Percentiles rank a stretch among this genome's conserved stretches.
These are phyloP conservation scores for Platynereis dumerilii DNA, from an alignment of 2,888 invertebrate species.

Conservation along the genomic window DNA sequence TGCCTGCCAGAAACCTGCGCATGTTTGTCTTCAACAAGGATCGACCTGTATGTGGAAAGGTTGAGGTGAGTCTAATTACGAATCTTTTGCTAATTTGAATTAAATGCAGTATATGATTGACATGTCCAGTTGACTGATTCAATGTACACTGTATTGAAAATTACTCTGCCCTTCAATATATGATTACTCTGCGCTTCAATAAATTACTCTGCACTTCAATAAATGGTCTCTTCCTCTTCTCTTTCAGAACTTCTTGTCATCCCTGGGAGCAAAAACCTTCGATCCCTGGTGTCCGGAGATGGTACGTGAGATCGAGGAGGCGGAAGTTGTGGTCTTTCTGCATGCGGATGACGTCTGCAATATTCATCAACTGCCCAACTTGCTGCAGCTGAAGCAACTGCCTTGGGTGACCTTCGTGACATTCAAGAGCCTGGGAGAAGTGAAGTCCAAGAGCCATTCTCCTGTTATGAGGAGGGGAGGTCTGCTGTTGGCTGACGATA, in stretches of 20 bases:
- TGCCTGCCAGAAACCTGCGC: slow-evolving; percentile 22
- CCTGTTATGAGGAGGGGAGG: slow-evolving; percentile 31
- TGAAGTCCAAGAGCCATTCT: slow-evolving; percentile 28
- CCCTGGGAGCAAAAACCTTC: slow-evolving; percentile 31
- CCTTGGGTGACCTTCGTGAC: slow-evolving; percentile 30
- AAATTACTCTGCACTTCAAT: too few species aligned
- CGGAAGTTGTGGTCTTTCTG: slow-evolving; percentile 30
- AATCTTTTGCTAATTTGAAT: not conserved
- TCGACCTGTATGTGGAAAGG: slow-evolving; percentile 30
- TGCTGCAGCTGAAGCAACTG: slow-evolving; percentile 34
- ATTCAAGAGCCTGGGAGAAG: slow-evolving; percentile 31
- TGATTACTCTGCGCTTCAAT: too few species aligned
- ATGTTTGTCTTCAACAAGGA: slow-evolving; percentile 37
- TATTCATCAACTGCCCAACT: slow-evolving; percentile 31
- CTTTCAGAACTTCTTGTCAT: slow-evolving; percentile 31
- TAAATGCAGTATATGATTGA: not conserved
- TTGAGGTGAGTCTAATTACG: slow-evolving; percentile 25
- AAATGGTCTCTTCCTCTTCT: too few species aligned
- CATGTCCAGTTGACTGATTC: not conserved
- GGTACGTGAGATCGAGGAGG: slow-evolving; percentile 14
- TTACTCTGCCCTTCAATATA: too few species aligned
- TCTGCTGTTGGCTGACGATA: slow-evolving; percentile 29
- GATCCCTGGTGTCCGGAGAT: slow-evolving; percentile 32
- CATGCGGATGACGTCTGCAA: slow-evolving; percentile 26
- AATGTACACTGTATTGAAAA: not conserved